phyloP scores from a whole-genome alignment of 2,113 vertebrate genomes.

The Calonectris borealis region DNA sequence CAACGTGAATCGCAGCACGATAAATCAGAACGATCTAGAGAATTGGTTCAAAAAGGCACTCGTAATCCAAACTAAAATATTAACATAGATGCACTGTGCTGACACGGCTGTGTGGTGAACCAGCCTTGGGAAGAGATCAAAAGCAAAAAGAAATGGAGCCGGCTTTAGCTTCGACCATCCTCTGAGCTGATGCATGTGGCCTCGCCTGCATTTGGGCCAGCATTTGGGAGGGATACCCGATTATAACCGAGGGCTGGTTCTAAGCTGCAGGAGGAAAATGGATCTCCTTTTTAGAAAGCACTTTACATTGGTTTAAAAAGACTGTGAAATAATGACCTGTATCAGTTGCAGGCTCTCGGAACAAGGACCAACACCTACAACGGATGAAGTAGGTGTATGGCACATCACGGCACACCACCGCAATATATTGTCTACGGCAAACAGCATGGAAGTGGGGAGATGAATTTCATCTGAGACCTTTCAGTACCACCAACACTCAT shows the following conservation, averaged over 20 bases:
- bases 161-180: neutral
- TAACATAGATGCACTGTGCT: neutral
- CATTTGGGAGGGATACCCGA: neutral
- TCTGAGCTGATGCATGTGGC: neutral
- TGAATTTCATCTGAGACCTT: neutral
- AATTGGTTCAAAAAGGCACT: neutral
- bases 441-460: neutral
- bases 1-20: neutral
- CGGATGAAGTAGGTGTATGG: accelerated
- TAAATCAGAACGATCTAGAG: neutral
- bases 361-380: neutral
- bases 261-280: neutral
- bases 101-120: neutral
- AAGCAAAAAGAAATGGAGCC: neutral
- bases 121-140: neutral
- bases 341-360: neutral
- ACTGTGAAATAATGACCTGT: neutral
- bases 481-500: neutral
- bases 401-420: accelerated
- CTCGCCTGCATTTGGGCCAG: neutral
- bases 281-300: neutral
- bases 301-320: neutral
- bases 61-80: neutral
- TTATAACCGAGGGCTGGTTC: neutral
- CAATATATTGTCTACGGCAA: neutral